Base-by-base conservation (phyloP, 2,113 vertebrate genomes). In the Oreocharis arfaki region DNA sequence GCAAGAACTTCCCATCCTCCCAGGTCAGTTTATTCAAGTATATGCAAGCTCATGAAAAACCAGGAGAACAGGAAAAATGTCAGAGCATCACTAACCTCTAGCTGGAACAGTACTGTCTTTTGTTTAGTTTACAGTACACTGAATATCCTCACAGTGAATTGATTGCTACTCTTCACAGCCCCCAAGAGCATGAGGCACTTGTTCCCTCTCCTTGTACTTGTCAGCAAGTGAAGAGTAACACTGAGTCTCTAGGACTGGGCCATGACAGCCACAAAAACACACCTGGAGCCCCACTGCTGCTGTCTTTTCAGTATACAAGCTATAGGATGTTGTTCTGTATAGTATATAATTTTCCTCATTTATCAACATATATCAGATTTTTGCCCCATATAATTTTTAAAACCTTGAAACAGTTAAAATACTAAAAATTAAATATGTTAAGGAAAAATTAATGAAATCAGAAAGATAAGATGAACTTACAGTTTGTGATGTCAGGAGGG, bases 401-500 rank as follows among this genome's bases (percentile, higher is more conserved):
- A 87, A 41, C n/a, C 14, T 61, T 64, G 9, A 73, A 77, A 37
- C 13, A 50, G 15, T 53, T 87, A 19, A 84, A 87, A 91, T 60
- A 60, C 20, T 73, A 49, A 64, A 64, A 75, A 28, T 41, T 0
- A 8, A 8, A 16, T 44, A 79, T 4, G 4, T 35, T 81, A 61
- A 53, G 33, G 15, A 18, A 78, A 83, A 82, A 64, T 46, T 12
- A 42, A 59, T 68, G 60, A 47, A 33, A 28, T 42, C 42, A 59
- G n/a, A 50, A 81, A 84, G 15, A n/a, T 28, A 86, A 88, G 53
- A 55, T 16, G 71, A 82, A 98, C 99, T 99, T 98, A 99, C 99
- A 98, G 96, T 98, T 99, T 75, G 99, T 99, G 98, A 99, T 98
- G 97, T 99, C 99, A 37, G 99, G 99, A 61, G 99, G 99, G 20